phyloP scores from a whole-genome alignment of 2,113 vertebrate species.

The Nicator chloris region DNA sequence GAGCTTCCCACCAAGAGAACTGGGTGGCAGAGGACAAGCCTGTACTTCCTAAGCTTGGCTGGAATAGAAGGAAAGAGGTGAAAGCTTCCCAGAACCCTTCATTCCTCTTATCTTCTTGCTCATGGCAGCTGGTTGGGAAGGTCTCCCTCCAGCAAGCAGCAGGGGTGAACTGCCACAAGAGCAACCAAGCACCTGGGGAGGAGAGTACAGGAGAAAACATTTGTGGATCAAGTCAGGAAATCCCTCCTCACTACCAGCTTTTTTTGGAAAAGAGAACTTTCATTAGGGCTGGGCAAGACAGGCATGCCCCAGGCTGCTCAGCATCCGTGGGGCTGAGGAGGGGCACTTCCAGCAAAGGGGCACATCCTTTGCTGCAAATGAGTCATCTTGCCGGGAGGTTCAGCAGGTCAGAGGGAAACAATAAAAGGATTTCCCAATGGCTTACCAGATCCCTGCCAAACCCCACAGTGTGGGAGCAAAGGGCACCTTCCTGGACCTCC shows the following conservation, averaged over 20 bases:
- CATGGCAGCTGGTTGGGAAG: not conserved
- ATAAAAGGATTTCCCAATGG: slow-evolving; percentile 45
- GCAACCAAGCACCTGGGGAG: not conserved
- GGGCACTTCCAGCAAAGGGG: not conserved
- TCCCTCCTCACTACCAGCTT: not conserved
- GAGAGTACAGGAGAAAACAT: not conserved
- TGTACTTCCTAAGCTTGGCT: not conserved
- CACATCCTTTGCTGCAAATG: not conserved
- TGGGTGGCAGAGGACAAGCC: not conserved
- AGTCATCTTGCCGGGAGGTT: slow-evolving; percentile 11
- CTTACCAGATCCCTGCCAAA: slow-evolving; percentile 24
- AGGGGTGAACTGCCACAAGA: not conserved
- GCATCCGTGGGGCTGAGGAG: not conserved
- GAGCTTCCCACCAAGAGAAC: not conserved
- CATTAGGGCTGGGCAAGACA: not conserved
- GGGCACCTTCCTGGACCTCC: slow-evolving; percentile 5
- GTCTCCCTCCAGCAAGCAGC: not conserved
- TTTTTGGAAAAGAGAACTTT: not conserved
- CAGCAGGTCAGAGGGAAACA: slow-evolving; percentile 49
- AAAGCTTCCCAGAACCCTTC: not conserved
- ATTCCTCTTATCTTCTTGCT: not conserved
- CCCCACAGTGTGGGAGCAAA: not conserved
- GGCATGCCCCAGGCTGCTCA: not conserved
- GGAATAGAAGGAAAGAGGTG: not conserved
- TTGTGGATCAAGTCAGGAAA: not conserved